Percentiles rank a stretch among this genome's conserved stretches.
phyloP scores from a whole-genome alignment of 2,113 vertebrate species.

The Catharus minimus region DNA sequence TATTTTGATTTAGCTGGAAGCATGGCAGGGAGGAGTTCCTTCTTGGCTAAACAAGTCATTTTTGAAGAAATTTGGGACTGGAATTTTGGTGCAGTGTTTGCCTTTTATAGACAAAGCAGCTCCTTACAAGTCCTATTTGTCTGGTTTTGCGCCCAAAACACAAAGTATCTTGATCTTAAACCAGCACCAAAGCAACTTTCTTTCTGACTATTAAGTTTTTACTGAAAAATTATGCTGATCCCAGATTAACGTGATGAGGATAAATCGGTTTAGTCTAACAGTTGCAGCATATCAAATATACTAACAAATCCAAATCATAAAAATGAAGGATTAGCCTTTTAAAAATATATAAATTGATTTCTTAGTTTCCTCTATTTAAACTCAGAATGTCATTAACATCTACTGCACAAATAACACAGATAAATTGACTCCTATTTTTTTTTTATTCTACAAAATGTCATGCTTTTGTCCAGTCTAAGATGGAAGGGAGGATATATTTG shows the following conservation, averaged over 20 bases:
- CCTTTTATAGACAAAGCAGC: not conserved
- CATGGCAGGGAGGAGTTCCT: not conserved
- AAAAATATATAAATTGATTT: not conserved
- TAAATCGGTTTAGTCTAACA: not conserved
- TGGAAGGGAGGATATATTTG: not conserved
- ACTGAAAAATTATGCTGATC: not conserved
- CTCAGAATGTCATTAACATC: not conserved
- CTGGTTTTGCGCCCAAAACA: not conserved
- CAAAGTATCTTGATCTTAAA: not conserved
- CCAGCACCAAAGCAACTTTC: not conserved
- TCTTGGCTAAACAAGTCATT: rapidly evolving
- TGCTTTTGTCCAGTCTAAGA: not conserved
- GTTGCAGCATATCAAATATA: not conserved
- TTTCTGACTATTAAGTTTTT: not conserved
- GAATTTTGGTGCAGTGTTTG: rapidly evolving
- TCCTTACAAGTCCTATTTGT: not conserved
- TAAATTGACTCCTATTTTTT: not conserved
- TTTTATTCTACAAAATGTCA: not conserved
- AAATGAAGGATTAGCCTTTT: not conserved
- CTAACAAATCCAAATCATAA: not conserved
- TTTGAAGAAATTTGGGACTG: not conserved
- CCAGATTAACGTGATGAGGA: not conserved
- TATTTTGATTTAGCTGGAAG: not conserved
- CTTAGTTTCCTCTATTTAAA: not conserved
- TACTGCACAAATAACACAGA: not conserved